phyloP scores from a whole-genome alignment of 53 echinoderm and acorn worm genomes.

The Mesocentrotus franciscanus region DNA sequence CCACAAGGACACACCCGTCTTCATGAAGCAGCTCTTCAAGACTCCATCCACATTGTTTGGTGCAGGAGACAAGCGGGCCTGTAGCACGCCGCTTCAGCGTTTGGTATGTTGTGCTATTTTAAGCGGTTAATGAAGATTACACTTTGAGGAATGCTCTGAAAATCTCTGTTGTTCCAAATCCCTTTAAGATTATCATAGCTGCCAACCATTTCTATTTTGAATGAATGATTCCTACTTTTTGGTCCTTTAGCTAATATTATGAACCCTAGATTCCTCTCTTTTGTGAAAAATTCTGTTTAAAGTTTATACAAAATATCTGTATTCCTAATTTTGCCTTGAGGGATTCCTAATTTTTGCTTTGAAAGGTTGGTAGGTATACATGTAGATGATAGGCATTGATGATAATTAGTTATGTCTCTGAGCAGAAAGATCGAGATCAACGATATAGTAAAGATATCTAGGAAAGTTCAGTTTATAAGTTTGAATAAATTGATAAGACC shows the following conservation, averaged over 20 bases:
- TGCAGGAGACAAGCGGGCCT: slow-evolving; percentile 53
- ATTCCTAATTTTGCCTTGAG: no score
- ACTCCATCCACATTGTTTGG: slow-evolving; percentile 71
- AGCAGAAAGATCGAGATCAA: neutral
- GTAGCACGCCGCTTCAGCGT: slow-evolving; percentile 41
- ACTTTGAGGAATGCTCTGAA: neutral
- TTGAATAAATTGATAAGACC: neutral
- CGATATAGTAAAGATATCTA: neutral
- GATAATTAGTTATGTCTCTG: neutral
- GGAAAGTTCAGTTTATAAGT: neutral
- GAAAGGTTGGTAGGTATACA: no score
- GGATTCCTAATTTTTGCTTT: no score
- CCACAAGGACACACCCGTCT: slow-evolving; percentile 72
- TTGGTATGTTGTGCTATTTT: slow-evolving; percentile 3
- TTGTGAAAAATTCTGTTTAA: no score
- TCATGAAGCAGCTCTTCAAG: slow-evolving; percentile 88
- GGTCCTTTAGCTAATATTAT: no score
- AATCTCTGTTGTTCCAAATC: neutral
- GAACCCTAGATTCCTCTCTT: no score
- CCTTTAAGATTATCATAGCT: no score
- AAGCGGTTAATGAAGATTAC: neutral
- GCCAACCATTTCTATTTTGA: no score
- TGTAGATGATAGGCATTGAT: neutral
- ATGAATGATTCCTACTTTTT: no score
- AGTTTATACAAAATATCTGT: no score